Evolutionary conservation across 2,888 invertebrate genomes (phyloP).

Genomic region (Emmelina monodactyla): DNA sequence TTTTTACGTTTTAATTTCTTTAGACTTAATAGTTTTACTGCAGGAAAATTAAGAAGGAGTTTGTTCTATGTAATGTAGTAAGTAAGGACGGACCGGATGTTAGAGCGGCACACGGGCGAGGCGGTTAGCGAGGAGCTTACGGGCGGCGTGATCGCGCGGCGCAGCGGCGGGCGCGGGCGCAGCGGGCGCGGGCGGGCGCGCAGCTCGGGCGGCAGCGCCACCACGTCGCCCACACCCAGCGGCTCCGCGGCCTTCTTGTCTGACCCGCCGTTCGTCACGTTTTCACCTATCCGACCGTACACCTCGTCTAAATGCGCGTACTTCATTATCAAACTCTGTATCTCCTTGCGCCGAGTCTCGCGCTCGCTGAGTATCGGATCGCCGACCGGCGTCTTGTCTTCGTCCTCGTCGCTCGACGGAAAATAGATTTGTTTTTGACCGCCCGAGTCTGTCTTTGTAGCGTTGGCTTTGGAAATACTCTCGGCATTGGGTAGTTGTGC

Average conservation of each 20-base stretch:
- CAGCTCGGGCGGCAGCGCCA: conserved; percentile 51
- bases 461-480: conserved; percentile 36
- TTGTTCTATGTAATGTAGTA: too few species aligned
- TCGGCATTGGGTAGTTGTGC: conserved; percentile 43
- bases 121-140: conserved; percentile 61
- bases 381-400: conserved; percentile 59
- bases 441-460: conserved; percentile 38
- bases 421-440: conserved; percentile 57
- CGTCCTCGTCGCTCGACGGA: conserved; percentile 59
- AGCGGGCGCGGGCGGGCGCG: conserved; percentile 46
- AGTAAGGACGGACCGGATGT: conserved; percentile 62
- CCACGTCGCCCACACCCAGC: conserved; percentile 46
- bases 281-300: conserved; percentile 62
- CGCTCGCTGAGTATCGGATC: conserved; percentile 73
- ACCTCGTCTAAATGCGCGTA: conserved; percentile 81
- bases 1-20: too few species aligned
- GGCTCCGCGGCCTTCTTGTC: conserved; percentile 33
- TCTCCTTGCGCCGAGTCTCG: conserved; percentile 83
- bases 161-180: conserved; percentile 55
- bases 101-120: conserved; percentile 58
- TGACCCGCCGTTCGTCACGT: conserved; percentile 33
- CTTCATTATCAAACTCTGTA: conserved; percentile 82
- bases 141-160: conserved; percentile 64
- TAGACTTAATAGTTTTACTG: too few species aligned
- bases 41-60: too few species aligned